phyloP scores from a whole-genome alignment of 2,888 invertebrate genomes.

The Seira musarum region DNA sequence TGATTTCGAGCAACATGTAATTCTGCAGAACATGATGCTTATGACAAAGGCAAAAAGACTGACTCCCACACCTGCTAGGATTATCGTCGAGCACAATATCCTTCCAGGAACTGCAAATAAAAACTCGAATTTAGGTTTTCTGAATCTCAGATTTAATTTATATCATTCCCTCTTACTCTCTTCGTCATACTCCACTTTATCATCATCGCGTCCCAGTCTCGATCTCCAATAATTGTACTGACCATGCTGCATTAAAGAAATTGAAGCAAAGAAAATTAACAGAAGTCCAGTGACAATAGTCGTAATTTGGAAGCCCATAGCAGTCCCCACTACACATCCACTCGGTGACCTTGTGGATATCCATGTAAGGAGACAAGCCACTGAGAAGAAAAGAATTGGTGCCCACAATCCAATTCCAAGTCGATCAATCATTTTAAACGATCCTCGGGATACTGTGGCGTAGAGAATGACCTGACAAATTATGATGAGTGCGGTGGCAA shows the following conservation, averaged over 20 bases:
- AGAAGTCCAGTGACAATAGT: slow-evolving; percentile 28
- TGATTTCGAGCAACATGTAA: slow-evolving; percentile 49
- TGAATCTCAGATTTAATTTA: neutral
- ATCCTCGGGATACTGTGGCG: slow-evolving; percentile 24
- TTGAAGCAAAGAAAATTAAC: slow-evolving; percentile 26
- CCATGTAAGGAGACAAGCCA: slow-evolving; percentile 40
- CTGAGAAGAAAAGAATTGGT: slow-evolving; percentile 43
- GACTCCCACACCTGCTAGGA: slow-evolving; percentile 11
- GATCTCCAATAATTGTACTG: slow-evolving; percentile 26
- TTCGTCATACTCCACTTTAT: slow-evolving; percentile 22
- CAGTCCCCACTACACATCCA: slow-evolving; percentile 46
- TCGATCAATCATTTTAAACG: slow-evolving; percentile 33
- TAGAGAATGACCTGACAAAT: slow-evolving; percentile 28
- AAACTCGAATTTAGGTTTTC: neutral
- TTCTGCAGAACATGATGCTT: slow-evolving; percentile 45
- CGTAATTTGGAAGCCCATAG: slow-evolving; percentile 57
- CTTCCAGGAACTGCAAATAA: slow-evolving; percentile 31
- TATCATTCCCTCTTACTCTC: slow-evolving; percentile 20
- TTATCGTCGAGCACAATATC: slow-evolving; percentile 35
- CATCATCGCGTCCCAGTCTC: too few species aligned
- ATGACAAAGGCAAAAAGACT: slow-evolving; percentile 25
- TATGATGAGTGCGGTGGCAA: slow-evolving; percentile 21
- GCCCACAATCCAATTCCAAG: slow-evolving; percentile 51
- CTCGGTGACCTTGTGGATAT: slow-evolving; percentile 43
- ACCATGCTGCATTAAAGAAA: slow-evolving; percentile 39